Base-by-base conservation (phyloP, 2,113 vertebrate species). In the Cyanistes caeruleus region DNA sequence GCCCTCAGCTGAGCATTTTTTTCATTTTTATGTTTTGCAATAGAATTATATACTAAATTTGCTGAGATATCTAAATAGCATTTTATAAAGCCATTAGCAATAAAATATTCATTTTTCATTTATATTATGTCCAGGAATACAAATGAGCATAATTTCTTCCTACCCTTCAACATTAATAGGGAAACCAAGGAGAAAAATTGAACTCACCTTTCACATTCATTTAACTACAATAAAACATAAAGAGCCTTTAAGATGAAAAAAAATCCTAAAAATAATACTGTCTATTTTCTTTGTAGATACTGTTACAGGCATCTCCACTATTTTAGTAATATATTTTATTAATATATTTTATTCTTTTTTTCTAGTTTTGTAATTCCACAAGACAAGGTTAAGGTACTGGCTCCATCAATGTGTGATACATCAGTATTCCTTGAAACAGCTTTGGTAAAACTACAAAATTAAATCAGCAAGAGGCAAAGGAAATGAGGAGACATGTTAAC, bases 11-110 rank as follows among this genome's bases (percentile, higher is more conserved):
- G 21, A 93, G 52, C 15, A 5, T 44, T 87, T 86, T 87, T 35
- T 78, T 78, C 25, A 23, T 77, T 90, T 76, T 82, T 62, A 41
- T 58, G 63, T 70, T 90, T 89, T 77, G 21, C 33, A 84, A n/a
- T 8, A 19, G 33, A 91, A 89, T 69, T 60, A 68, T 5, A 39
- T 39, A 76, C 37, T 93, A 84, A 87, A 93, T 41, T 85, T 87
- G 20, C 58, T 79, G 58, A 79, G 46, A 76, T 49, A 65, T 39
- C 41, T 51, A 37, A 89, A 87, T 10, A 85, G n/a, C 31, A 58
- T 95, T 97, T 94, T 78, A 87, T 73, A 95, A 93, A 96, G 69
- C 46, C 49, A 76, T 93, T 92, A 91, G 28, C 59, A 80, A 80
- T 70, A 94, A 87, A 94, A 91, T 59, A 76, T 48, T 83, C 17